phyloP scores from a whole-genome alignment of 1,140 invertebrate genomes.

The Trachymyrmex septentrionalis region DNA sequence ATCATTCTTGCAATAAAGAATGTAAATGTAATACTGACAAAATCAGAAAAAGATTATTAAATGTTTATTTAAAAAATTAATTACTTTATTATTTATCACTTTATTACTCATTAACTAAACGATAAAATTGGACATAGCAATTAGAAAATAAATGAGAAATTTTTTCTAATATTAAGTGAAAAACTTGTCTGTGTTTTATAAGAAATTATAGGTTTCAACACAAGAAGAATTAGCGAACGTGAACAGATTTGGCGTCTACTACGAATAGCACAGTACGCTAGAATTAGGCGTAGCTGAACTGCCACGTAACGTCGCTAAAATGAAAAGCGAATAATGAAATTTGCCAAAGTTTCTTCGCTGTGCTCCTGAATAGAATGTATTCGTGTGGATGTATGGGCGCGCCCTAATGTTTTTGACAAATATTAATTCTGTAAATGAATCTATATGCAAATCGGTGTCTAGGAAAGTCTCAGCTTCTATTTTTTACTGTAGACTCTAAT shows the following conservation, averaged over 20 bases:
- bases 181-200: constrained; percentile 20
- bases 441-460: constrained; percentile 69
- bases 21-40: neutral
- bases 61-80: constrained; percentile 4
- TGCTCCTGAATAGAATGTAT: constrained; percentile 49
- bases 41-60: neutral
- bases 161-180: neutral
- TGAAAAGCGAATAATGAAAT: constrained; percentile 29
- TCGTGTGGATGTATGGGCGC: constrained; percentile 32
- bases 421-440: constrained; percentile 68
- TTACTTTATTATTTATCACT: too few species aligned
- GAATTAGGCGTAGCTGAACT: constrained; percentile 49
- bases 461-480: constrained; percentile 75
- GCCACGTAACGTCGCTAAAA: constrained; percentile 37
- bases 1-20: constrained; percentile 19
- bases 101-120: neutral
- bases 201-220: constrained; percentile 7
- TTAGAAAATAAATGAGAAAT: neutral
- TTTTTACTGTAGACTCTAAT: constrained; percentile 71
- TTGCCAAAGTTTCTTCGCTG: constrained; percentile 53
- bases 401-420: constrained; percentile 59
- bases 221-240: constrained; percentile 26
- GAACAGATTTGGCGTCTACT: constrained; percentile 31
- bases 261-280: constrained; percentile 30
- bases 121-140: neutral